Evolutionary conservation across 2,797 vertebrate species (phyloP).

Genomic region (Notolepis coatsorum): DNA sequence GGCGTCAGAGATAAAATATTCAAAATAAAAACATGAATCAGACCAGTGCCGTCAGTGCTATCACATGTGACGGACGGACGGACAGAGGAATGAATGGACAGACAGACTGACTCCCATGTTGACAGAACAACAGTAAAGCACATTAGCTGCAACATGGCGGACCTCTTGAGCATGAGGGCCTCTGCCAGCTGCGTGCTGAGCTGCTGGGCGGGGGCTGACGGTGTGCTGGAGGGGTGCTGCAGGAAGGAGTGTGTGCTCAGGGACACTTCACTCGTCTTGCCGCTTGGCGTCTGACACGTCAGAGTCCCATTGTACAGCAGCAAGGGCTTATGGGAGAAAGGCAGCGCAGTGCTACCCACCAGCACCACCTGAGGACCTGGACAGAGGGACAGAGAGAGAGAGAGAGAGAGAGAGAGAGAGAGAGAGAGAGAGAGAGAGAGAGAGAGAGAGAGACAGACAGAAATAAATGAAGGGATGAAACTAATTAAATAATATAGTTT

Average conservation of each 20-base stretch:
- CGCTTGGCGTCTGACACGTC: conserved; percentile 96
- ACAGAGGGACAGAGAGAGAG: background rate
- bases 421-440: no score
- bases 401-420: background rate
- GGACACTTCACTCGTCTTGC: conserved; percentile 87
- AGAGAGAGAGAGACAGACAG: background rate
- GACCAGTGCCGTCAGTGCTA: no score
- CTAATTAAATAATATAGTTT: background rate
- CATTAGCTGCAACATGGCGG: conserved; percentile 18
- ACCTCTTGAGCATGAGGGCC: conserved; percentile 93
- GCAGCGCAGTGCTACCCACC: conserved; percentile 89
- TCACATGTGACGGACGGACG: no score
- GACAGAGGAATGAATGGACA: no score
- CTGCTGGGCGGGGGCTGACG: conserved; percentile 55
- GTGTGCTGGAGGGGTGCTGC: conserved; percentile 53
- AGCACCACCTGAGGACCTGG: conserved; percentile 90
- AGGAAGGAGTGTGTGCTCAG: conserved; percentile 93
- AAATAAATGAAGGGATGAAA: background rate
- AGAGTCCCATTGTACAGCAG: conserved; percentile 93
- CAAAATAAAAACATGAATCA: no score
- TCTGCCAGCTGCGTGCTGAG: conserved; percentile 83
- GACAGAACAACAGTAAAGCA: no score
- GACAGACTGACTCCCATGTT: no score
- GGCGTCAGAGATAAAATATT: no score
- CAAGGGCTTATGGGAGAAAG: conserved; percentile 93